Conservation (phyloP, 2,797 vertebrate species). For the Coranthus polyacanthus region DNA sequence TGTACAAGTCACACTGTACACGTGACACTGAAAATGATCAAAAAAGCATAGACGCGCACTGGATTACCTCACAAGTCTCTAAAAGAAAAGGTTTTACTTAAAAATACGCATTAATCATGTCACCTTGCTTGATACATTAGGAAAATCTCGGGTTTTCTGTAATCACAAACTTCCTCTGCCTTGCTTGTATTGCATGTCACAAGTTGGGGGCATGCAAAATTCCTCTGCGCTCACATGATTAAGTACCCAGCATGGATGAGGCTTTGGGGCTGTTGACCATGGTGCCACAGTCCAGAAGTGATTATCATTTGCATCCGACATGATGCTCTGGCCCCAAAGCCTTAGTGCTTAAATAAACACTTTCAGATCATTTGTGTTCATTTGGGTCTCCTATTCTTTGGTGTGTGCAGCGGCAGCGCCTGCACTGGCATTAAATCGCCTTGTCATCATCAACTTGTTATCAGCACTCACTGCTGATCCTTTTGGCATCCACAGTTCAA, state of each 20-base stretch:
- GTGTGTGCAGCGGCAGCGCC: conserved; percentile 31
- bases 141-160: conserved; percentile 71
- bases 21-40: no score
- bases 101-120: conserved; percentile 59
- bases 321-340: conserved; percentile 69
- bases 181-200: conserved; percentile 60
- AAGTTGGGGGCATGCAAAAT: conserved; percentile 76
- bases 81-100: conserved; percentile 63
- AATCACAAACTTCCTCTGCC: conserved; percentile 62
- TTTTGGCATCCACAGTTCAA: conserved; percentile 21
- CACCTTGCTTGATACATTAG: conserved; percentile 68
- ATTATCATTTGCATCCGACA: conserved; percentile 83
- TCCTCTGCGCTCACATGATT: conserved; percentile 42
- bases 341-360: conserved; percentile 78
- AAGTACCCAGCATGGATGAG: conserved; percentile 54
- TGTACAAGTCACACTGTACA: no score
- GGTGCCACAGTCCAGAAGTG: conserved; percentile 68
- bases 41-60: no score
- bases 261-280: conserved; percentile 56
- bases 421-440: conserved; percentile 20
- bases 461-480: conserved; percentile 30
- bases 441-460: conserved; percentile 23
- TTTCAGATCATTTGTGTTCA: conserved; percentile 80
- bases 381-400: conserved; percentile 76
- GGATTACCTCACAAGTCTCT: neutral